Conservation (phyloP, 92 coral and sea anemone species). For the Porites cylindrica region DNA sequence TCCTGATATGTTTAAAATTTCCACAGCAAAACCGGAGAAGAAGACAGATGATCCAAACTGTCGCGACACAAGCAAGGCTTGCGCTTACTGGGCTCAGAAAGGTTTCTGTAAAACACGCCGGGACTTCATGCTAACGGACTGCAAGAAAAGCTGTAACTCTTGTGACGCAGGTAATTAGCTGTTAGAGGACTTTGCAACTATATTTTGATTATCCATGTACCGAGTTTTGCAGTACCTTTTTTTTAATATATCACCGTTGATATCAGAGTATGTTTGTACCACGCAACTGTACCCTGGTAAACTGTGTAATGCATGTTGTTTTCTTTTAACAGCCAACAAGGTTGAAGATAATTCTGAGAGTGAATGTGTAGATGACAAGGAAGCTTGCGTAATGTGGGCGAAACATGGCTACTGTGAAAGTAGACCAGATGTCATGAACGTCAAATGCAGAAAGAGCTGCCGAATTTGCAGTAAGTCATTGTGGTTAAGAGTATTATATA, state of each 20-base stretch:
- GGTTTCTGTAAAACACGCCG: constrained; percentile 80
- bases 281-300: background rate
- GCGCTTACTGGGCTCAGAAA: constrained; percentile 73
- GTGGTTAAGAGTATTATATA: background rate
- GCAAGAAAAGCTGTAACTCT: constrained; percentile 81
- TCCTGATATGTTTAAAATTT: background rate
- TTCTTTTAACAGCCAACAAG: constrained; percentile 20
- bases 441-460: constrained; percentile 83
- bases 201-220: background rate
- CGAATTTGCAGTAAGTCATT: constrained; percentile 61
- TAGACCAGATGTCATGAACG: constrained; percentile 80
- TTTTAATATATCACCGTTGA: no score
- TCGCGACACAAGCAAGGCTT: constrained; percentile 63
- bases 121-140: constrained; percentile 83
- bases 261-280: background rate
- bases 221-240: background rate
- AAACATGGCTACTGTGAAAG: constrained; percentile 73
- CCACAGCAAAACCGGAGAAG: constrained; percentile 1
- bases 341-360: constrained; percentile 22
- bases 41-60: constrained; percentile 38
- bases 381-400: constrained; percentile 72
- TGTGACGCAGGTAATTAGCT: constrained; percentile 69
- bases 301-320: background rate
- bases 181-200: background rate
- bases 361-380: constrained; percentile 58